Conservation (phyloP, 2,113 vertebrate genomes). For the Bombycilla garrulus region DNA sequence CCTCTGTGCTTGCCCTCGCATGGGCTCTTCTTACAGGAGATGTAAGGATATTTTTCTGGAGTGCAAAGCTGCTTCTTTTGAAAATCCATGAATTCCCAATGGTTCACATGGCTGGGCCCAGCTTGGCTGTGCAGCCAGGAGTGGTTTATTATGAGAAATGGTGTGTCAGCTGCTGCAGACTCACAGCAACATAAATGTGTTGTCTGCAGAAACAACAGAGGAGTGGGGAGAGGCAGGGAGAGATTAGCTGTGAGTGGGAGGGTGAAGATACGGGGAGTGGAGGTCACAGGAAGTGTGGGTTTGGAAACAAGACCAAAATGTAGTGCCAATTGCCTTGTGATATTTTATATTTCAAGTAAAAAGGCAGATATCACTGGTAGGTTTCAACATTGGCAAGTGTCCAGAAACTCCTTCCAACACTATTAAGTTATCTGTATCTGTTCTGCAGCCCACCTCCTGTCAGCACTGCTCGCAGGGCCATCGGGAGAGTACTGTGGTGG, state of each 20-base stretch:
- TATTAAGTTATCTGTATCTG: not conserved
- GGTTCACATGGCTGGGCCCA: fast-evolving
- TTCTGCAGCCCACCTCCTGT: not conserved
- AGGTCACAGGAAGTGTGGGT: conserved; percentile 16
- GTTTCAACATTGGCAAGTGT: not conserved
- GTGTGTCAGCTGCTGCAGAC: not conserved
- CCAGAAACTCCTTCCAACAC: not conserved
- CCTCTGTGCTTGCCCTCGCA: not conserved
- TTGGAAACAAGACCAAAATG: conserved; percentile 21
- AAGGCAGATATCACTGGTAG: not conserved
- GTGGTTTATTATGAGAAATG: conserved; percentile 47
- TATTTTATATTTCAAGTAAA: not conserved
- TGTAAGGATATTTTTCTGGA: not conserved
- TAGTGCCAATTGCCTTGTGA: not conserved
- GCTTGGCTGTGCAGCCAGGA: not conserved
- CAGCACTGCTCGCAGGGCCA: not conserved
- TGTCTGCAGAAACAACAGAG: conserved; percentile 1
- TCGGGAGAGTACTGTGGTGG: fast-evolving
- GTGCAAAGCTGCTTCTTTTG: not conserved
- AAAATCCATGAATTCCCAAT: fast-evolving
- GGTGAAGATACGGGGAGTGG: not conserved
- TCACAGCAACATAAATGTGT: not conserved
- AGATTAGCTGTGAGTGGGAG: conserved; percentile 19
- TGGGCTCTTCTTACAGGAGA: not conserved
- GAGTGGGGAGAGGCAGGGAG: not conserved